Evolutionary conservation across 1,140 invertebrate genomes (phyloP), one percentile per base, ranked within the genome.

Genomic region (Drosophila persimilis): DNA sequence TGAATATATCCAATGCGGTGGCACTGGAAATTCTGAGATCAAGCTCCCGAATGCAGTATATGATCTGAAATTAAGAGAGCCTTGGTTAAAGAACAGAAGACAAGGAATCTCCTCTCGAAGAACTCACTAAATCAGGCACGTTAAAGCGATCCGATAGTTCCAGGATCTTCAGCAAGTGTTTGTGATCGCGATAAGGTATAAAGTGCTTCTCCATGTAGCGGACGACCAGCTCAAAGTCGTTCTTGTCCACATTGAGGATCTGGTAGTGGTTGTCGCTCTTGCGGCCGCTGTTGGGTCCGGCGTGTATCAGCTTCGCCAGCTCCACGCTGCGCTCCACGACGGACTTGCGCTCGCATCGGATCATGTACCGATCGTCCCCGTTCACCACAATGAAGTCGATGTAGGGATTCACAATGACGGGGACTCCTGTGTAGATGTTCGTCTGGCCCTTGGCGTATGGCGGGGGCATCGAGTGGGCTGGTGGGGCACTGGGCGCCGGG

Each of bases 351-450:
- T 91, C 90, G 56, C 88, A 90, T 0, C 90, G 77, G 35, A 91
- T 91, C 90, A 91, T 90, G 24, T 88, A 91, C 0, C 90, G 81
- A 65, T 91, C 90, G 7, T 91, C 90, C 13, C 90, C 90, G 41
- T 91, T 91, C 41, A 91, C 90, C 35, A 91, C 90, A 20, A 91
- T 91, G 44, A 91, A 91, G 52, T 91, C 90, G 9, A 91, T 91
- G 60, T 91, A 91, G 7, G 88, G 88, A 78, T 91, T 91, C 17
- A 80, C 75, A 17, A 90, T 90, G 51, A 91, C 74, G 9, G 90
- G 90, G 31, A 91, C 88, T 6, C 79, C 86, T 0, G 76, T 80
- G 44, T 90, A 91, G 3, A 91, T 90, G 47, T 80, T 91, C 9
- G 90, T 91, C 56, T 90, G 89, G 0, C 83, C 89, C 13, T 70